Evolutionary conservation across 2,113 vertebrate species (phyloP).

Genomic region (Indri indri): DNA sequence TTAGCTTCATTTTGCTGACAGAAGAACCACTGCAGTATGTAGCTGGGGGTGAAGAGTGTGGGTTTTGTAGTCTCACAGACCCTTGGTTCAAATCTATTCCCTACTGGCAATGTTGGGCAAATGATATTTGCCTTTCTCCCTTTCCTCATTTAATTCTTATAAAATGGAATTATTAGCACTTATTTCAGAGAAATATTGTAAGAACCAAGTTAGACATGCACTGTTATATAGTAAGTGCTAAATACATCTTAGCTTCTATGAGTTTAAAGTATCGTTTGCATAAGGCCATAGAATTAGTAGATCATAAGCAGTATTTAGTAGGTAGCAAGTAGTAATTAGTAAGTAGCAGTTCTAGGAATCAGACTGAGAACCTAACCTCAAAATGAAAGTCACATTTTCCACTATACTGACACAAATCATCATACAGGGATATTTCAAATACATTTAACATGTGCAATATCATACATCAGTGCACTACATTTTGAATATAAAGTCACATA

Average conservation of each 20-base stretch:
- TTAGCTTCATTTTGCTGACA: not conserved
- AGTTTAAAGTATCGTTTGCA: not conserved
- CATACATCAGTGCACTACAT: not conserved
- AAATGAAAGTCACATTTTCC: not conserved
- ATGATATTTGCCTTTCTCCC: not conserved
- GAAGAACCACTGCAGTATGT: not conserved
- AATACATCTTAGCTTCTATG: not conserved
- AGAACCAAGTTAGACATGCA: not conserved
- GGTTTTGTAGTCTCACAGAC: not conserved
- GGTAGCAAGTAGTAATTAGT: not conserved
- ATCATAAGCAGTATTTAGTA: too few relatives aligned
- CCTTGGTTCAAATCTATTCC: not conserved
- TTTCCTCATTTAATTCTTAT: not conserved
- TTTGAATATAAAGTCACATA: not conserved
- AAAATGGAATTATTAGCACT: not conserved
- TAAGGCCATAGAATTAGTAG: not conserved
- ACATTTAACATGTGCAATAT: not conserved
- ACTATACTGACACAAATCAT: not conserved
- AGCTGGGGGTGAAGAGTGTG: not conserved
- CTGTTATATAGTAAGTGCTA: not conserved
- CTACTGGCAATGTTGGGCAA: not conserved
- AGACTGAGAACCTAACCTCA: not conserved
- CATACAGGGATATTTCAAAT: not conserved
- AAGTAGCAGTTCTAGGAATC: not conserved
- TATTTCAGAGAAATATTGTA: not conserved